These are phyloP conservation scores for Trachelus troglodyta DNA, from an alignment of 2,888 invertebrate genomes.

Conservation along the genomic window DNA sequence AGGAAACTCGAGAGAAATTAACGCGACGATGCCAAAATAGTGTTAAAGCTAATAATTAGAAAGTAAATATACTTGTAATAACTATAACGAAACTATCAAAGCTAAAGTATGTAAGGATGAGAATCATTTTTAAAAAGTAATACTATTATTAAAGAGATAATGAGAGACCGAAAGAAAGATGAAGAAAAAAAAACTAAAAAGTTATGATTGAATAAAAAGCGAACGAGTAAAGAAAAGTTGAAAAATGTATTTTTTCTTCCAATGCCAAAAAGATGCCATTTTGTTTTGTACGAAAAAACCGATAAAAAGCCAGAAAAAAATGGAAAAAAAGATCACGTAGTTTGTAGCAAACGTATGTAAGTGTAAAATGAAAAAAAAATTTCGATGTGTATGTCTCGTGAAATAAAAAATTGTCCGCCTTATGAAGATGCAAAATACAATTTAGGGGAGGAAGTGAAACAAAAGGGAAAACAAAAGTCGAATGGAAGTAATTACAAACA, in stretches of 20 bases:
- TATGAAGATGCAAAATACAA: constrained; percentile 57
- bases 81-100: constrained; percentile 52
- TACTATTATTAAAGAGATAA: constrained; percentile 31
- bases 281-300: constrained; percentile 62
- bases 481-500: constrained; percentile 39
- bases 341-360: constrained; percentile 53
- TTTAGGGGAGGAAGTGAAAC: constrained; percentile 35
- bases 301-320: constrained; percentile 52
- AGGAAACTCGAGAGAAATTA: constrained; percentile 37
- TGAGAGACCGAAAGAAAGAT: constrained; percentile 31
- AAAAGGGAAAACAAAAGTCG: constrained; percentile 26
- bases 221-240: constrained; percentile 45
- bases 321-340: constrained; percentile 24
- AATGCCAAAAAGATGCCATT: constrained; percentile 66
- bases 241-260: constrained; percentile 65
- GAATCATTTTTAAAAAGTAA: constrained; percentile 47
- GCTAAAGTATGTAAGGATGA: constrained; percentile 47
- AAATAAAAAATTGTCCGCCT: constrained; percentile 59
- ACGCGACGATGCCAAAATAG: constrained; percentile 66
- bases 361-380: constrained; percentile 48
- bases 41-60: constrained; percentile 62
- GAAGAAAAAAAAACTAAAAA: constrained; percentile 28
- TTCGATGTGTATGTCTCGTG: constrained; percentile 59
- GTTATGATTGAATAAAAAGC: constrained; percentile 43
- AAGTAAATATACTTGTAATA: constrained; percentile 55